Conservation (phyloP, 2,113 vertebrate genomes). For the Pelusios castaneus region DNA sequence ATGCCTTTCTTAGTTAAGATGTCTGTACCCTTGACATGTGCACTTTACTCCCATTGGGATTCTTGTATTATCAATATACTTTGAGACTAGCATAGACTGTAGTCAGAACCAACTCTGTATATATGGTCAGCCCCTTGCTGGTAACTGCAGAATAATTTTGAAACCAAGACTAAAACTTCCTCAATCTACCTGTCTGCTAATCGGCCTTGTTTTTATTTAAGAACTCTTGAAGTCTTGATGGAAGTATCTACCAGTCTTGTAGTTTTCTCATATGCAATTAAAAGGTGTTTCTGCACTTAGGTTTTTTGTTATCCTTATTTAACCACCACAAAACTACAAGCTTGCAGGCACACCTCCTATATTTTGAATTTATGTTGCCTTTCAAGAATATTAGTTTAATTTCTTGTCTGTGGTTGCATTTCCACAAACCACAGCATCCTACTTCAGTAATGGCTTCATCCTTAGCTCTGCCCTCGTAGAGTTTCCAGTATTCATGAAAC, state of each 20-base stretch:
- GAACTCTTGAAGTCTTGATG: background rate
- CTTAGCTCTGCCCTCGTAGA: background rate
- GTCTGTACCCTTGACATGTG: background rate
- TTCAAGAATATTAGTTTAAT: background rate
- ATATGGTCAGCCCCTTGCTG: background rate
- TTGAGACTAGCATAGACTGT: background rate
- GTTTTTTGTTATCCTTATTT: background rate
- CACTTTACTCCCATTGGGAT: background rate
- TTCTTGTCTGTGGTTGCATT: background rate
- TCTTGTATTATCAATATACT: background rate
- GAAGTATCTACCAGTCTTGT: background rate
- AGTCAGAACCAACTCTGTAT: background rate
- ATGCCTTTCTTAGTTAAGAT: background rate
- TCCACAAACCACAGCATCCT: background rate
- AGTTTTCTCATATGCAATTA: background rate
- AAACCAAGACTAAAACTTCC: background rate
- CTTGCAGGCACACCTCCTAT: background rate
- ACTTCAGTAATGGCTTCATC: background rate
- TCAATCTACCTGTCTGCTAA: slow-evolving; percentile 1
- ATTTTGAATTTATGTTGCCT: background rate
- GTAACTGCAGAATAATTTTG: background rate
- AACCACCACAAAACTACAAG: background rate
- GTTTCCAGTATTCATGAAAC: background rate
- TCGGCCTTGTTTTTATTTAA: background rate
- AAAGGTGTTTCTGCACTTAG: background rate